A percentile compares a stretch with the other conserved stretches of the same genome.
Evolutionary conservation across 2,797 vertebrate species (phyloP).

Genomic region (Poeciliopsis infans): DNA sequence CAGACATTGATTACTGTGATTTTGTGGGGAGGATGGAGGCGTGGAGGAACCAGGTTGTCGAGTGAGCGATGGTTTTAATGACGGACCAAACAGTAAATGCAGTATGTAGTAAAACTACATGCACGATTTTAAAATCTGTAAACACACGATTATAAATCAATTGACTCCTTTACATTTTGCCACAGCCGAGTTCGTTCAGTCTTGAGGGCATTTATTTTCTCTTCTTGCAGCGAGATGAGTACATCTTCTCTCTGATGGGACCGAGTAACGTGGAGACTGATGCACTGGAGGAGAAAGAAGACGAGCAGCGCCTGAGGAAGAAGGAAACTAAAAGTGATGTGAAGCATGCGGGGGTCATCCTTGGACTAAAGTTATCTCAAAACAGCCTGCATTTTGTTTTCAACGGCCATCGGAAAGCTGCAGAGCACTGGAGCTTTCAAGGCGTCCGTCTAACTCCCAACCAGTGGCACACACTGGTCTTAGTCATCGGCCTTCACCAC

Average conservation of each 20-base stretch:
- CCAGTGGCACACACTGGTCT: slow-evolving; percentile 90
- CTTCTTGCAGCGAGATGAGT: slow-evolving; percentile 87
- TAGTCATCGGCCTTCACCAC: slow-evolving; percentile 79
- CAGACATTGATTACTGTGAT: too few species aligned
- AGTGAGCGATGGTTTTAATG: too few species aligned
- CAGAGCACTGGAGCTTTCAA: slow-evolving; percentile 82
- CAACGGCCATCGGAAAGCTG: slow-evolving; percentile 74
- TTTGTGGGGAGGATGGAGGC: too few species aligned
- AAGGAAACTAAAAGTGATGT: slow-evolving; percentile 9
- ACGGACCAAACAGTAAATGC: too few species aligned
- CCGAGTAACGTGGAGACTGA: slow-evolving; percentile 63
- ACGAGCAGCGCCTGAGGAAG: slow-evolving; percentile 8
- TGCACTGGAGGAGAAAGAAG: slow-evolving; percentile 8
- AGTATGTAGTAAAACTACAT: not conserved
- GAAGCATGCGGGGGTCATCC: slow-evolving; percentile 67
- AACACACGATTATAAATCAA: not conserved
- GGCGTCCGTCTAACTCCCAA: slow-evolving; percentile 77
- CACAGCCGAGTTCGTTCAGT: not conserved
- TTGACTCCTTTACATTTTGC: not conserved
- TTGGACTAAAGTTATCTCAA: slow-evolving; percentile 84
- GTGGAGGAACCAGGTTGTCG: too few species aligned
- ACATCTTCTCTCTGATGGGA: slow-evolving; percentile 85
- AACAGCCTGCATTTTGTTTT: slow-evolving; percentile 87
- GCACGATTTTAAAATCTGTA: not conserved
- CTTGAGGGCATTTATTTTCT: slow-evolving; percentile 10